Evolutionary conservation across 2,797 vertebrate genomes (phyloP), one percentile per base, ranked within the genome.

Genomic region (Lemur catta): DNA sequence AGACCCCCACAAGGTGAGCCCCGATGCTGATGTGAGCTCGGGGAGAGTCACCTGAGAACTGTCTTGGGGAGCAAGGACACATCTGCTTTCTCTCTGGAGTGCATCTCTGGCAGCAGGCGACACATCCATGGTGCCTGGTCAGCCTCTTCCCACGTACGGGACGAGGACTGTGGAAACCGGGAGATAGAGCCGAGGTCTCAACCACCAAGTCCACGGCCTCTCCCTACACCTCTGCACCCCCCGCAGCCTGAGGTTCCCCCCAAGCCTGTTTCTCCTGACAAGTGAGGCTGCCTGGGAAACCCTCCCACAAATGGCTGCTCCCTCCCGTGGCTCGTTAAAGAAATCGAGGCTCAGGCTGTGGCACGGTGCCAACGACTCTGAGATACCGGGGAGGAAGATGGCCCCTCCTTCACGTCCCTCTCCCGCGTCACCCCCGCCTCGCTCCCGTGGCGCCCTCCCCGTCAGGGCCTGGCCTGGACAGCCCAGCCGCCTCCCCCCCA

Each of bases 371-470:
- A 33, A 52, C 22, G 28, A 38, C 41, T 35, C 1, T 2, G 61
- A 74, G 78, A 67, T 7, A 0, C 50, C 1, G 15, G 41, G 52
- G 24, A 38, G 28, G 3, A 3, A 33, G 6, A 52, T 0, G 2
- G 8, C 46, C 30, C 43, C 4, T 12, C 33, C 38, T 6, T 1
- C 57, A 6, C 0, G 30, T 20, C 30, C 43, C 4, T 33, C 2
- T 30, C 26, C 30, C 4, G 7, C 2, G 65, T 8, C 24, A 38
- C 13, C 88, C 24, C 0, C 5, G 38, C 1, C 26, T 0, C 4
- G 41, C 2, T 17, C 2, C 35, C 57, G 22, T 12, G 43, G 8
- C 0, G 1, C 59, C 7, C 0, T 14, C 8, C 0, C 11, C 2
- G 0, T 41, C 10, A 50, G 52, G 74, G 75, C 28, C 59, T 17